Base-by-base conservation (phyloP, 2,888 invertebrate species). In the Eupithecia inturbata region DNA sequence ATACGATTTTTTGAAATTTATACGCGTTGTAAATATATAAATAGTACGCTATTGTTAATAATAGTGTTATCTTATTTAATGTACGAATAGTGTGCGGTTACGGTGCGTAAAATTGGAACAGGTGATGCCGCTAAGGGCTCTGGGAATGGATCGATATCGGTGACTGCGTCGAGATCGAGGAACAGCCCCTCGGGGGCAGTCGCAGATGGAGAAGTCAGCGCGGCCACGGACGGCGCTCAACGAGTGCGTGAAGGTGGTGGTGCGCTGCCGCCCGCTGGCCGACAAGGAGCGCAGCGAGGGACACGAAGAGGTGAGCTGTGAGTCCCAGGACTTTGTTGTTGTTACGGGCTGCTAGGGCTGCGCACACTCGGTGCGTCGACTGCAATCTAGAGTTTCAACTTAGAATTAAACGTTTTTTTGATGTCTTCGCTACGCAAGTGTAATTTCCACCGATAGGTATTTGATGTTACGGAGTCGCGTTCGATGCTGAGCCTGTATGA, bases 211-310 rank as follows among this genome's bases (percentile, higher is more conserved):
- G 87, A 94, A 93, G 89, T 91, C 93, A 67, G 91, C 91, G 78
- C 90, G 95, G 82, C 94, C 94, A 77, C 90, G 93, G 85, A 95
- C 95, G 79, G 93, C 95, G 81, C 93, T 95, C 78, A 97, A 97
- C 88, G 98, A 99, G 93, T 97, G 97, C 86, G 99, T 99, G 76
- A 98, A 99, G 94, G 99, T 99, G 79, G 97, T 99, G 81, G 99
- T 99, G 72, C 95, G 99, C 88, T 99, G 99, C 95, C 96, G 99
- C 72, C 99, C 99, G 57, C 96, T 99, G 94, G 98, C 97, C 83
- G 96, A 97, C 80, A 97, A 97, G 83, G 99, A 99, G 94, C 95
- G 95, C 53, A 92, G 95, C 53, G 96, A 96, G 84, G 97, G 97
- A 31, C 96, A 96, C 92, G 95, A 92, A 76, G 96, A 97, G 92